phyloP scores from a whole-genome alignment of 1,140 invertebrate genomes.

The Drosophila cardini region DNA sequence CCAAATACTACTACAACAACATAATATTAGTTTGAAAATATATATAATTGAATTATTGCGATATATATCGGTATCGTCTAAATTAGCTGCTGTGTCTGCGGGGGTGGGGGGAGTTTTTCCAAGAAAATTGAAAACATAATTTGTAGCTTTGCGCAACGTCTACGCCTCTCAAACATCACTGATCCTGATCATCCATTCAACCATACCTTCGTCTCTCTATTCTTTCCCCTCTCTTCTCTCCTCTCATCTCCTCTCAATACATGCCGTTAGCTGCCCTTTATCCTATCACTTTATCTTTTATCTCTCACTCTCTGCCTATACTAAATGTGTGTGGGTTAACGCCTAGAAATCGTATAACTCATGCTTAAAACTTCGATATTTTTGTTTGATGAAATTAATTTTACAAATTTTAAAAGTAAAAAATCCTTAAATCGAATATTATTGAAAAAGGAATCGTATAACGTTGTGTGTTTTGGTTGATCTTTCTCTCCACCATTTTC shows the following conservation, averaged over 20 bases:
- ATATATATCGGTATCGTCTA: neutral
- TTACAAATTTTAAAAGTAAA: slow-evolving; percentile 49
- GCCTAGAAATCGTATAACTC: slow-evolving; percentile 72
- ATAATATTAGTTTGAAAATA: slow-evolving; percentile 7
- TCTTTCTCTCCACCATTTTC: slow-evolving; percentile 43
- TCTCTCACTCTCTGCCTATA: slow-evolving; percentile 26
- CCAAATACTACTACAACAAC: slow-evolving; percentile 25
- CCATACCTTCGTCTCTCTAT: neutral
- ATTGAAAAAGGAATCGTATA: slow-evolving; percentile 77
- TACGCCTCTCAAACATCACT: slow-evolving; percentile 18
- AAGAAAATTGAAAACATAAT: slow-evolving; percentile 63
- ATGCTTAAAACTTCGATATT: slow-evolving; percentile 24
- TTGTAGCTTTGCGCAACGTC: slow-evolving; percentile 55
- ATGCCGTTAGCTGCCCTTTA: slow-evolving; percentile 31
- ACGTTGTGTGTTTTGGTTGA: slow-evolving; percentile 78
- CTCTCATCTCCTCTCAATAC: no score
- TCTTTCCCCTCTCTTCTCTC: neutral
- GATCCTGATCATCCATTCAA: slow-evolving; percentile 4
- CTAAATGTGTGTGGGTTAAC: slow-evolving; percentile 46
- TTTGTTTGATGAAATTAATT: neutral
- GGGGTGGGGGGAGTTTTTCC: slow-evolving; percentile 7
- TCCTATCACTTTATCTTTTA: slow-evolving; percentile 30
- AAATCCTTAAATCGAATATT: slow-evolving; percentile 55
- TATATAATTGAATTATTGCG: slow-evolving; percentile 1
- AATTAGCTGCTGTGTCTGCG: slow-evolving; percentile 41